Base-by-base conservation (phyloP, 2,113 vertebrate species). In the Camelus dromedarius region DNA sequence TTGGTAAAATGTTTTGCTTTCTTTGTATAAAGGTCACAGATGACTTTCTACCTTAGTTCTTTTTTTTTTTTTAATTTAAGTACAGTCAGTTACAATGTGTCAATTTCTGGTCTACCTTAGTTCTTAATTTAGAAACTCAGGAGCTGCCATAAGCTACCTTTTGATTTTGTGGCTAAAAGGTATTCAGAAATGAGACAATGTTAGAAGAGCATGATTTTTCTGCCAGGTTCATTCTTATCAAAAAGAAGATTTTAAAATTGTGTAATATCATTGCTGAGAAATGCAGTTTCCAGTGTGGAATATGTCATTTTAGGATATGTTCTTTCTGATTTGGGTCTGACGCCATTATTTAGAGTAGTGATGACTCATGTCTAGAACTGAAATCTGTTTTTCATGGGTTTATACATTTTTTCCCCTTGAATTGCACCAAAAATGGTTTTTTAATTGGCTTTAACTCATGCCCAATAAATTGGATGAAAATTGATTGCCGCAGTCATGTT, bases 381-480 rank as follows among this genome's bases (percentile, higher is more conserved):
- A 93, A 97, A 98, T 97, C 89, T 97, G 85, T 97, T 97, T 98
- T 96, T 93, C 96, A 96, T 97, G 96, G 92, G 86, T 97, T 98
- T 98, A 97, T 95, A 95, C 64, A 97, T 95, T 97, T 97, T 97
- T 98, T 93, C 97, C 93, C 93, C 96, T 98, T 98, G 96, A 97
- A 97, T 96, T 98, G 96, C 91, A 97, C 87, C 96, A 97, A 97
- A 98, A 98, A 98, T 97, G 96, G 83, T 96, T 98, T 98, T 98
- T 97, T 97, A 98, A 98, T 98, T 98, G 96, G 95, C 95, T 97
- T 96, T 98, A 97, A 97, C 97, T 98, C 97, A 97, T 96, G 96
- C 89, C 96, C 93, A 98, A 96, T 97, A 97, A 97, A 97, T 98
- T 96, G 96, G 97, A 96, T 2, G 9, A 96, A 97, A 98, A 97